Conservation (phyloP, 2,888 invertebrate genomes). For the Apoda limacodes region DNA sequence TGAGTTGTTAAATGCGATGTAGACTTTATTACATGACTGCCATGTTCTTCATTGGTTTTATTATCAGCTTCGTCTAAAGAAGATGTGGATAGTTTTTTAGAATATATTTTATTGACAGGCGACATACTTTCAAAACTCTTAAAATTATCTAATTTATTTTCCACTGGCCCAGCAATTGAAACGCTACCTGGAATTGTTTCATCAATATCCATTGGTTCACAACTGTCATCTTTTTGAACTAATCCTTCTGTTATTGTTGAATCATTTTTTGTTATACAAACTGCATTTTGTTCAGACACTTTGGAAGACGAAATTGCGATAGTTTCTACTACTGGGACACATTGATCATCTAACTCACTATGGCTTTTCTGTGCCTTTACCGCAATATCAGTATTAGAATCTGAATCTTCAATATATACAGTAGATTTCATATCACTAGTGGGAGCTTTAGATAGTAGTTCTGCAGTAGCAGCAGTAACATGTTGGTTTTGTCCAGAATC, state of each 20-base stretch:
- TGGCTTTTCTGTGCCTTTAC: constrained; percentile 21
- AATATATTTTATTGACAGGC: constrained; percentile 5
- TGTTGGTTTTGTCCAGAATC: constrained; percentile 19
- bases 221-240: constrained; percentile 24
- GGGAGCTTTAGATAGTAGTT: constrained; percentile 33
- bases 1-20: constrained; percentile 22
- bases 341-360: constrained; percentile 39
- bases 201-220: constrained; percentile 62
- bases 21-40: constrained; percentile 19
- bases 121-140: no score
- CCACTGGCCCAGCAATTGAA: constrained; percentile 23
- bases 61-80: constrained; percentile 11
- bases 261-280: background rate
- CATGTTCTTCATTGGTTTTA: constrained; percentile 28
- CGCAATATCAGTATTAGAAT: constrained; percentile 33
- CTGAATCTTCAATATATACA: constrained; percentile 43
- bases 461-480: constrained; percentile 21
- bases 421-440: constrained; percentile 26
- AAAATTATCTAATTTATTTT: constrained; percentile 8
- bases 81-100: constrained; percentile 5
- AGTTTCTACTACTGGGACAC: constrained; percentile 40
- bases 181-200: constrained; percentile 46
- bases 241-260: background rate
- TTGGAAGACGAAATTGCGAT: constrained; percentile 1
- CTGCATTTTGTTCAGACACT: constrained; percentile 3